Percentiles rank a stretch among this genome's conserved stretches.
phyloP scores from a whole-genome alignment of 2,888 invertebrate species.

The Synergus gifuensis region DNA sequence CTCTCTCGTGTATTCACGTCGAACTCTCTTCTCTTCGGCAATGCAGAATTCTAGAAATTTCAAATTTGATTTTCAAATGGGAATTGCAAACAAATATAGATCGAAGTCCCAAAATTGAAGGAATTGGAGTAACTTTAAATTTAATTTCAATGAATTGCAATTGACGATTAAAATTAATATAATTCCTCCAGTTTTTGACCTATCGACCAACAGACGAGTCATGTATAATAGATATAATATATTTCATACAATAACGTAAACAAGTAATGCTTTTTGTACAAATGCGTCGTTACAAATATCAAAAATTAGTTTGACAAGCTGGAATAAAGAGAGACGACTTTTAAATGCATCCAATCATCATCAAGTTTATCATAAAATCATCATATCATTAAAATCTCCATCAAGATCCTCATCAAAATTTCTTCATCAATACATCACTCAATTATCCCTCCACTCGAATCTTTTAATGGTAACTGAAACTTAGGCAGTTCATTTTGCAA shows the following conservation, averaged over 20 bases:
- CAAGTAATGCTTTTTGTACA: constrained; percentile 69
- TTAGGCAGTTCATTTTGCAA: neutral
- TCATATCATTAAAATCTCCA: neutral
- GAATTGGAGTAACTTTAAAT: neutral
- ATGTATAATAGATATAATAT: constrained; percentile 68
- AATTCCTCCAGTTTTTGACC: constrained; percentile 40
- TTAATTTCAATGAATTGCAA: neutral
- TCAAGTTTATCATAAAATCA: constrained; percentile 21
- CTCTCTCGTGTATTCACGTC: constrained; percentile 3
- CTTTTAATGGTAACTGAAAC: constrained; percentile 30
- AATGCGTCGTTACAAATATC: constrained; percentile 55
- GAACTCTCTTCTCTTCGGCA: neutral
- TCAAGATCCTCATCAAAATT: neutral
- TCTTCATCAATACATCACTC: neutral
- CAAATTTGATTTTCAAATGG: constrained; percentile 2
- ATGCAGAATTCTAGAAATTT: constrained; percentile 22
- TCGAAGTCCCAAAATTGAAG: neutral
- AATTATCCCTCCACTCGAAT: neutral
- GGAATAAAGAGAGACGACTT: constrained; percentile 44
- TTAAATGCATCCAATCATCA: constrained; percentile 46
- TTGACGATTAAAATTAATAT: constrained; percentile 4
- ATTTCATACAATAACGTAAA: constrained; percentile 71
- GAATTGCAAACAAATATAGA: neutral
- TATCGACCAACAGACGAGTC: constrained; percentile 43
- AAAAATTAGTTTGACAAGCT: constrained; percentile 26